Evolutionary conservation across 1,140 invertebrate species (phyloP).

Genomic region (Caenorhabditis inopinata): DNA sequence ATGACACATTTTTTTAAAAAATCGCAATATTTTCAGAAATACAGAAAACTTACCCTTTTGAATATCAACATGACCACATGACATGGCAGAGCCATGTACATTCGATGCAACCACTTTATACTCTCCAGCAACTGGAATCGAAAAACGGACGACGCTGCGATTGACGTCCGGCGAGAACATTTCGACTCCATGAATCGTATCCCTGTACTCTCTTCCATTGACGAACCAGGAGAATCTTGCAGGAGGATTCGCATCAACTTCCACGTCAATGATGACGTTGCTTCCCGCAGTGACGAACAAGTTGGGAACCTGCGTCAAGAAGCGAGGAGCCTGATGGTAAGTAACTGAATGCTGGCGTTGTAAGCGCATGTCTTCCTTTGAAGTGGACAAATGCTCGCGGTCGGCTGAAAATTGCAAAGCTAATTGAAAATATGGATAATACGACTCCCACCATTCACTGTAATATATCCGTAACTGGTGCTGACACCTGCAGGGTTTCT

Average conservation of each 20-base stretch:
- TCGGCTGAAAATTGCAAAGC: slow-evolving; percentile 15
- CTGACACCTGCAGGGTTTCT: slow-evolving; percentile 60
- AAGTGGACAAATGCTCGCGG: background rate
- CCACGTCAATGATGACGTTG: slow-evolving; percentile 60
- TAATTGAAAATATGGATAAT: background rate
- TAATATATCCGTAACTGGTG: slow-evolving; percentile 63
- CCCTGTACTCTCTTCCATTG: slow-evolving; percentile 52
- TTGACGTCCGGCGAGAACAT: slow-evolving; percentile 58
- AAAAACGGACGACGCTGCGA: slow-evolving; percentile 61
- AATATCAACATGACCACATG: slow-evolving; percentile 59
- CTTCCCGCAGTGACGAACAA: slow-evolving; percentile 50
- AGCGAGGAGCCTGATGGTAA: slow-evolving; percentile 35
- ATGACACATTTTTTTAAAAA: background rate
- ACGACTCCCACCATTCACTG: slow-evolving; percentile 53
- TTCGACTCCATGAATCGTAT: slow-evolving; percentile 47
- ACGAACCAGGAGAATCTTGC: slow-evolving; percentile 61
- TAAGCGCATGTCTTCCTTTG: slow-evolving; percentile 25
- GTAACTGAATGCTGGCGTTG: slow-evolving; percentile 10
- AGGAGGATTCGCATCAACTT: slow-evolving; percentile 56
- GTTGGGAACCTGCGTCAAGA: slow-evolving; percentile 54
- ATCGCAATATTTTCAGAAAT: background rate
- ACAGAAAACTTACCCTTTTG: slow-evolving; percentile 46
- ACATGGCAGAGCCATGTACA: slow-evolving; percentile 59
- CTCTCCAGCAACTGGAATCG: slow-evolving; percentile 52
- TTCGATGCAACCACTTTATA: slow-evolving; percentile 64